Percentiles rank a stretch among this genome's conserved stretches.
Conservation (phyloP, 2,797 vertebrate genomes). For the Gymnopithys bicolor region DNA sequence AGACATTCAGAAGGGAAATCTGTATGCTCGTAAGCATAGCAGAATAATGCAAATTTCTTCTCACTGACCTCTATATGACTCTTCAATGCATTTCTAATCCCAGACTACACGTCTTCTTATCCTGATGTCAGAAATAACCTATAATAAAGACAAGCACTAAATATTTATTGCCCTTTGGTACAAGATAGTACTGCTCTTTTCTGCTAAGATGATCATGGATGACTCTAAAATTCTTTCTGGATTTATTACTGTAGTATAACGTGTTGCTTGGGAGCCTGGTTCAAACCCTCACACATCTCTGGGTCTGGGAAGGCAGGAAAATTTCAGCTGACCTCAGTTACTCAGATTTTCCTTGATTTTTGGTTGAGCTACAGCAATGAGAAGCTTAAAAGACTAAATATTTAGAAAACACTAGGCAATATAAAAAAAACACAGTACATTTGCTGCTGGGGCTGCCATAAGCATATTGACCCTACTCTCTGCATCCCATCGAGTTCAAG, state of each 20-base stretch:
- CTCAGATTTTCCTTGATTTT: neutral
- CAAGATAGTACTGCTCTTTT: neutral
- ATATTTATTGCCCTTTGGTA: neutral
- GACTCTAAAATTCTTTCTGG: neutral
- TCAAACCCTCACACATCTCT: neutral
- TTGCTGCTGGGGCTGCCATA: neutral
- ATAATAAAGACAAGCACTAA: neutral
- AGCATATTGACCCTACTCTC: neutral
- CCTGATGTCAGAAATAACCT: neutral
- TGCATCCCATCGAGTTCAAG: neutral
- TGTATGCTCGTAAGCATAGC: neutral
- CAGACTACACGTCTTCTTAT: neutral
- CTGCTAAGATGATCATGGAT: neutral
- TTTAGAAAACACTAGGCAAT: conserved; percentile 2
- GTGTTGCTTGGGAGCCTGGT: neutral
- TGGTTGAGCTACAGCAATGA: neutral
- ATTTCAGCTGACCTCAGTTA: neutral
- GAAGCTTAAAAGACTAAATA: conserved; percentile 12
- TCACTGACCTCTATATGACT: neutral
- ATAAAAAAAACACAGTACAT: neutral
- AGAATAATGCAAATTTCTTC: neutral
- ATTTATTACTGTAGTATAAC: neutral
- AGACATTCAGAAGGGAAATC: neutral
- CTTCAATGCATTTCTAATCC: neutral
- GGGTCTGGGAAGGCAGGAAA: neutral